phyloP scores from a whole-genome alignment of 1,140 invertebrate species.

The Drosophila pseudoobscura region DNA sequence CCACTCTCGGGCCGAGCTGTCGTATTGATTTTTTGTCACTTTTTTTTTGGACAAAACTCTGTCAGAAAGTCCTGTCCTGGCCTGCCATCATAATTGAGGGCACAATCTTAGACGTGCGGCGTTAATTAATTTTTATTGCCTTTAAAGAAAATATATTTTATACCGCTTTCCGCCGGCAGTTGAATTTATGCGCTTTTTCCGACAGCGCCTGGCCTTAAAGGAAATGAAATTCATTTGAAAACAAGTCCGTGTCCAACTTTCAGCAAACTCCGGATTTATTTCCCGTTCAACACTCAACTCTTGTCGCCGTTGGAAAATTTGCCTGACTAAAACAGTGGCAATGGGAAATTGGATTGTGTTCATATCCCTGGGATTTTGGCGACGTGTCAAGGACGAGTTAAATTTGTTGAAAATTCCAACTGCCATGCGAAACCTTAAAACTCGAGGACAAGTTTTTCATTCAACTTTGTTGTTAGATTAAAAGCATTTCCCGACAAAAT shows the following conservation, averaged over 20 bases:
- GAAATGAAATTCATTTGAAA: slow-evolving; percentile 21
- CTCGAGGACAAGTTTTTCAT: slow-evolving; percentile 39
- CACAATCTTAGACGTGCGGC: slow-evolving; percentile 47
- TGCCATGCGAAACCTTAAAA: slow-evolving; percentile 34
- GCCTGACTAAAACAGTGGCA: slow-evolving; percentile 20
- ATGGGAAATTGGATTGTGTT: slow-evolving; percentile 56
- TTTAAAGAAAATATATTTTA: slow-evolving; percentile 53
- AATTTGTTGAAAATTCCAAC: slow-evolving; percentile 51
- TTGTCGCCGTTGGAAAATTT: neutral
- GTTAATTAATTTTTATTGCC: slow-evolving; percentile 73
- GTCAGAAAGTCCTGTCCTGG: slow-evolving; percentile 4
- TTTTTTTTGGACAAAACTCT: slow-evolving; percentile 34
- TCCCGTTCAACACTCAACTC: slow-evolving; percentile 22
- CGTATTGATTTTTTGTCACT: slow-evolving; percentile 60
- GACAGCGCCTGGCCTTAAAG: slow-evolving; percentile 17
- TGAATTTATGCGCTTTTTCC: slow-evolving; percentile 49
- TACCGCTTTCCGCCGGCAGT: slow-evolving; percentile 17
- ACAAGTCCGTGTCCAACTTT: slow-evolving; percentile 22
- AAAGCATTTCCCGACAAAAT: slow-evolving; percentile 65
- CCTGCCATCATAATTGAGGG: slow-evolving; percentile 61
- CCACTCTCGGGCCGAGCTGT: neutral
- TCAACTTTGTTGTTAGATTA: slow-evolving; percentile 75
- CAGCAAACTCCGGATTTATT: slow-evolving; percentile 26
- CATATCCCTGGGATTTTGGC: slow-evolving; percentile 26
- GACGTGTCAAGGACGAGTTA: slow-evolving; percentile 69